phyloP scores from a whole-genome alignment of 2,113 vertebrate genomes.

The Chaenocephalus aceratus region DNA sequence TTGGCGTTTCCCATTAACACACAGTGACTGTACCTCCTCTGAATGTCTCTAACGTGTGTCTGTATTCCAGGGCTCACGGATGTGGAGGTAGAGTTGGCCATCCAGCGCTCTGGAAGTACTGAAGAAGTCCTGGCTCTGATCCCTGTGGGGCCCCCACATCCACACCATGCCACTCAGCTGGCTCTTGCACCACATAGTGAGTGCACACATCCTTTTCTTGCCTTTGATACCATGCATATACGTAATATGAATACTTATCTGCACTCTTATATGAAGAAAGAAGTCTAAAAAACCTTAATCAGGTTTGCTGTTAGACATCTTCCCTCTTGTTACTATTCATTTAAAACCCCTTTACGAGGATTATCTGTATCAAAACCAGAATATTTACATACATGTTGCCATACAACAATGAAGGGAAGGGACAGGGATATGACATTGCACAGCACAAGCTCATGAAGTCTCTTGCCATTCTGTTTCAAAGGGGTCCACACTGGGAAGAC shows the following conservation, averaged over 20 bases:
- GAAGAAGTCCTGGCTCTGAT: slow-evolving; percentile 84
- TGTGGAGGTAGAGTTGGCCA: slow-evolving; percentile 94
- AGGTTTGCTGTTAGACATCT: background rate
- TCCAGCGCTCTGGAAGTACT: slow-evolving; percentile 91
- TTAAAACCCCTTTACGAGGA: slow-evolving; percentile 8
- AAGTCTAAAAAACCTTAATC: background rate
- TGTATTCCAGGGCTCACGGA: slow-evolving; percentile 91
- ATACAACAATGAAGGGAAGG: slow-evolving; percentile 17
- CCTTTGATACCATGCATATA: slow-evolving; percentile 3
- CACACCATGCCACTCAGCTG: slow-evolving; percentile 82
- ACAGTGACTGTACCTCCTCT: background rate
- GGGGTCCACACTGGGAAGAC: slow-evolving; percentile 68
- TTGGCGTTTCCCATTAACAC: slow-evolving; percentile 61
- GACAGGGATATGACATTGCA: slow-evolving; percentile 33
- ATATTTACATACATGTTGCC: slow-evolving; percentile 18
- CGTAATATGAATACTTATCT: slow-evolving; percentile 17
- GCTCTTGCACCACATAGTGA: slow-evolving; percentile 86
- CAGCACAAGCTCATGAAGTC: slow-evolving; percentile 53
- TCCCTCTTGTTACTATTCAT: slow-evolving; percentile 13
- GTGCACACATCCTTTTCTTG: slow-evolving; percentile 61
- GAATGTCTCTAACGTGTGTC: slow-evolving; percentile 53
- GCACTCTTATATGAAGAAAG: slow-evolving; percentile 6
- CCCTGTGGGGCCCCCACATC: slow-evolving; percentile 73
- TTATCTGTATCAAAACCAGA: background rate
- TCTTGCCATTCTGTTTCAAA: slow-evolving; percentile 47